phyloP scores from a whole-genome alignment of 2,888 invertebrate species.

The Meghimatium bilineatum region DNA sequence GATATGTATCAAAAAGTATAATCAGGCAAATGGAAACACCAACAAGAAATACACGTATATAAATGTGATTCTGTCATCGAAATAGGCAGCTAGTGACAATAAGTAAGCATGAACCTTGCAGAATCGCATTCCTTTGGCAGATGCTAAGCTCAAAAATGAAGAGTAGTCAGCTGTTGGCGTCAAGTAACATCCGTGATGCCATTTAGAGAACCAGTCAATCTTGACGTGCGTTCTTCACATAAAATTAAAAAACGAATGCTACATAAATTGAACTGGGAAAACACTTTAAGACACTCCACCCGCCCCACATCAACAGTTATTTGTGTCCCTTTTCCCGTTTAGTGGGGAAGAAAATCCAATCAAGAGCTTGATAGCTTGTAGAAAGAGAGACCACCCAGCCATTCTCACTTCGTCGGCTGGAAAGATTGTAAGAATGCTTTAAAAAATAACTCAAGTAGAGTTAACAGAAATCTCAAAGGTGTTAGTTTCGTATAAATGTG shows the following conservation, averaged over 20 bases:
- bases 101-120: background rate
- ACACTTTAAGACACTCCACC: background rate
- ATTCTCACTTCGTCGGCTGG: conserved; percentile 13
- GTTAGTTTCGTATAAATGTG: conserved; percentile 20
- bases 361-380: conserved; percentile 3
- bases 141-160: background rate
- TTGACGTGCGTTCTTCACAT: conserved; percentile 14
- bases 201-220: background rate
- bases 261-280: conserved; percentile 11
- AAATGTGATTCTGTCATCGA: background rate
- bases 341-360: conserved; percentile 21
- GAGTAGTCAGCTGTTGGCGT: background rate
- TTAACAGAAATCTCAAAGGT: background rate
- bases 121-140: background rate
- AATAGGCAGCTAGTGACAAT: background rate
- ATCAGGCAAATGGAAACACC: background rate
- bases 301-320: background rate
- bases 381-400: conserved; percentile 30
- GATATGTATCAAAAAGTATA: background rate
- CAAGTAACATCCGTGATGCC: background rate
- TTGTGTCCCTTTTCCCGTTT: background rate
- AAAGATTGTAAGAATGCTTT: background rate
- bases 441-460: background rate
- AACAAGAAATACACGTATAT: background rate
- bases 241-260: background rate